Conservation (phyloP, 2,113 vertebrate species). For the Pristiophorus japonicus region DNA sequence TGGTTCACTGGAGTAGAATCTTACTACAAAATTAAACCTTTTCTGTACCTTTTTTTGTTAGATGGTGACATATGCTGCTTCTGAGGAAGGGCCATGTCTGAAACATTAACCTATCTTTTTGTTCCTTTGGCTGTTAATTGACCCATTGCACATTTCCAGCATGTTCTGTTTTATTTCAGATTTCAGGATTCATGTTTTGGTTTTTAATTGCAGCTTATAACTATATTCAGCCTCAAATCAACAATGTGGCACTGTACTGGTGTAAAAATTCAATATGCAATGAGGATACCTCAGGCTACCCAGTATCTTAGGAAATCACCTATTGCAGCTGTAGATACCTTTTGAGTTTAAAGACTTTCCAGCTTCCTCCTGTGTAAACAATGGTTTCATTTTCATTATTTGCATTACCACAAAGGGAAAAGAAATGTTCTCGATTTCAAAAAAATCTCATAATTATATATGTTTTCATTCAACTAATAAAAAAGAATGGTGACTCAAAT, state of each 20-base stretch:
- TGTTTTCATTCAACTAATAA: background rate
- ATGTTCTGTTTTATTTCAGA: background rate
- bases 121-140: background rate
- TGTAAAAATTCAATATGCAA: background rate
- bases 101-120: background rate
- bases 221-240: background rate
- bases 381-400: background rate
- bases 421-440: background rate
- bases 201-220: no score
- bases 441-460: background rate
- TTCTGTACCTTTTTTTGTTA: background rate
- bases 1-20: background rate
- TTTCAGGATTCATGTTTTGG: background rate
- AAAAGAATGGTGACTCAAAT: background rate
- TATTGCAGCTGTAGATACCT: background rate
- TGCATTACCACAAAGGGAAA: background rate
- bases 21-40: background rate
- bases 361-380: background rate
- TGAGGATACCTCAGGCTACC: background rate
- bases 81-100: background rate
- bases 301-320: background rate
- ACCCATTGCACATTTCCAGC: background rate
- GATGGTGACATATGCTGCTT: background rate
- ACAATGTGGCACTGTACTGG: background rate
- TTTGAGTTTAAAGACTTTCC: background rate